Conservation (phyloP, 2,113 vertebrate species). For the Notarius lentiginosus region DNA sequence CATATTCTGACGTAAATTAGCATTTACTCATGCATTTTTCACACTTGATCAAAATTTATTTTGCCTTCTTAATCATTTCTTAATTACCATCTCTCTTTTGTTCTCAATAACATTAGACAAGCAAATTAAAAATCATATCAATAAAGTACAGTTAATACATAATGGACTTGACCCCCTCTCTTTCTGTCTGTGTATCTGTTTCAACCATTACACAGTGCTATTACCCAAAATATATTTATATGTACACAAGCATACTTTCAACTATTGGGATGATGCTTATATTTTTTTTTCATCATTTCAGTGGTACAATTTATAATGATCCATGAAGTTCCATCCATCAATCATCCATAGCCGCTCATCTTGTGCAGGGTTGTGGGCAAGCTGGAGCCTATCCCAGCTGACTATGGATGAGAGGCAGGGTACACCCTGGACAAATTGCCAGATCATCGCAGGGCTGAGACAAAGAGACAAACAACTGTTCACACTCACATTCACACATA, state of each 20-base stretch:
- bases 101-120: conserved; percentile 69
- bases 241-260: background rate
- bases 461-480: too few species aligned
- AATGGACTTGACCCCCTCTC: conserved; percentile 15
- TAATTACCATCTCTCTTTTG: conserved; percentile 79
- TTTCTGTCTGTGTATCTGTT: background rate
- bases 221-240: background rate
- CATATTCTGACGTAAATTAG: conserved; percentile 88
- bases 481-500: too few species aligned
- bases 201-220: background rate
- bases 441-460: too few species aligned
- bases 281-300: background rate
- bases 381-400: too few species aligned
- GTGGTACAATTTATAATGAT: background rate
- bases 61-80: conserved; percentile 84
- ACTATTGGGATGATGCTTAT: background rate
- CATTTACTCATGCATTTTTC: conserved; percentile 83
- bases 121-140: conserved; percentile 59
- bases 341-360: too few species aligned
- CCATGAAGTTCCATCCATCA: background rate
- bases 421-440: too few species aligned
- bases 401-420: too few species aligned
- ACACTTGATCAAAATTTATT: conserved; percentile 82
- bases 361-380: too few species aligned
- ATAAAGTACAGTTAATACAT: conserved; percentile 42